phyloP scores from a whole-genome alignment of 1,140 invertebrate species.

The Probaryconus sp. region DNA sequence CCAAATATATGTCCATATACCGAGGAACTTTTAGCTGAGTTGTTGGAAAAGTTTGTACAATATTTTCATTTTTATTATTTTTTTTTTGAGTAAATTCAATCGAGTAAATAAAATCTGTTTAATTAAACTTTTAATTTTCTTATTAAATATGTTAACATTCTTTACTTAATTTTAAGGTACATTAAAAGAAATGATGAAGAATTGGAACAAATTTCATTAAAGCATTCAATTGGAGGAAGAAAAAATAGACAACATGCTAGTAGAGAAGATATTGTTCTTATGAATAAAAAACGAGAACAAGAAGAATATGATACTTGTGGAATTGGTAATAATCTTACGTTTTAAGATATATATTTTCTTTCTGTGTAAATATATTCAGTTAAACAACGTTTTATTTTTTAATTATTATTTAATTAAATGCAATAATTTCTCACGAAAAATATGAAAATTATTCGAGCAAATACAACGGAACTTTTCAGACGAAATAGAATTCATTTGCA shows the following conservation, averaged over 20 bases:
- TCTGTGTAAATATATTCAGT: no score
- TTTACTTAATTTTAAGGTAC: constrained; percentile 71
- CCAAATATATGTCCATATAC: no score
- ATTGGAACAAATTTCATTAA: constrained; percentile 85
- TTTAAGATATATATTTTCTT: constrained; percentile 6
- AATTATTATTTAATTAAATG: background rate
- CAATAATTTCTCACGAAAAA: no score
- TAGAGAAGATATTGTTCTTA: constrained; percentile 85
- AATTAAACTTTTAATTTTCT: constrained; percentile 33
- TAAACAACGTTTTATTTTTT: background rate
- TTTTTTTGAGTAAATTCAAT: background rate
- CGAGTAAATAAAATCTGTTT: constrained; percentile 20
- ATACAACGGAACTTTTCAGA: constrained; percentile 19
- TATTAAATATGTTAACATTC: constrained; percentile 17
- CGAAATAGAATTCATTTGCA: constrained; percentile 27
- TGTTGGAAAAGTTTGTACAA: constrained; percentile 80
- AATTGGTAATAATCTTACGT: constrained; percentile 80
- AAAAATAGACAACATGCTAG: constrained; percentile 86
- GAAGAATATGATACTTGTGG: constrained; percentile 86
- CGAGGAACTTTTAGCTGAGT: constrained; percentile 79
- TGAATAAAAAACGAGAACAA: constrained; percentile 83
- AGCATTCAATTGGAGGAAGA: constrained; percentile 84
- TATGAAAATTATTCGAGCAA: no score
- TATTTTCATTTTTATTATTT: constrained; percentile 24
- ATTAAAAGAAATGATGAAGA: constrained; percentile 85